phyloP scores from a whole-genome alignment of 2,797 vertebrate species.

The Ptychobarbus kaznakovi region DNA sequence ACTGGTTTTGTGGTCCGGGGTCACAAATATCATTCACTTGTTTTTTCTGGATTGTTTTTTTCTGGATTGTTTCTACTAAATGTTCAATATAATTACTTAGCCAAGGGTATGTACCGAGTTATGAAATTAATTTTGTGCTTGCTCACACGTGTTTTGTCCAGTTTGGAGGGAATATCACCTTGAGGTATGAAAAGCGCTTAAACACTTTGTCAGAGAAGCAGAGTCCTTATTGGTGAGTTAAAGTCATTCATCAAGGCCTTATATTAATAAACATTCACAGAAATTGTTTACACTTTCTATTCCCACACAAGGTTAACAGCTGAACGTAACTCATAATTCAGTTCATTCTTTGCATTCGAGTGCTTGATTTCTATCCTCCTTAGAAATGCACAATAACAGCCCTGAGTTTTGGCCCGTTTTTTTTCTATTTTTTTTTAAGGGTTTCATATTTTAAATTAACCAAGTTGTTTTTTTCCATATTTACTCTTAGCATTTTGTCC shows the following conservation, averaged over 20 bases:
- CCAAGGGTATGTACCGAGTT: neutral
- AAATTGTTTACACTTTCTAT: neutral
- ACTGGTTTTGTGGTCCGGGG: no score
- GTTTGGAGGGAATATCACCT: conserved; percentile 29
- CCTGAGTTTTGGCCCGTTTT: conserved; percentile 5
- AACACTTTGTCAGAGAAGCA: neutral
- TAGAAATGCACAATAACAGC: conserved; percentile 9
- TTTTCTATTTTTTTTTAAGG: neutral
- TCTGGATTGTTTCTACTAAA: neutral
- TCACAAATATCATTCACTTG: neutral
- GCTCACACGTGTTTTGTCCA: neutral
- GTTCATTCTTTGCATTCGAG: conserved; percentile 24
- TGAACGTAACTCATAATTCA: conserved; percentile 15
- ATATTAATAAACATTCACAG: conserved; percentile 25
- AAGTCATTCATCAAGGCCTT: conserved; percentile 42
- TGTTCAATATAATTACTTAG: neutral
- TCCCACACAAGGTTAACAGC: conserved; percentile 4
- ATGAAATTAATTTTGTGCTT: neutral
- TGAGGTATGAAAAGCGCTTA: conserved; percentile 45
- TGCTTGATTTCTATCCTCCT: neutral
- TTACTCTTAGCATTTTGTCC: conserved; percentile 8
- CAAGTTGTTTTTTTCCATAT: neutral
- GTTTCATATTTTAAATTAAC: neutral
- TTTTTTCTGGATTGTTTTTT: no score
- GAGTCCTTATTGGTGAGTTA: neutral